Evolutionary conservation across 1,140 invertebrate genomes (phyloP).

Genomic region (Xylocopa sonorina): DNA sequence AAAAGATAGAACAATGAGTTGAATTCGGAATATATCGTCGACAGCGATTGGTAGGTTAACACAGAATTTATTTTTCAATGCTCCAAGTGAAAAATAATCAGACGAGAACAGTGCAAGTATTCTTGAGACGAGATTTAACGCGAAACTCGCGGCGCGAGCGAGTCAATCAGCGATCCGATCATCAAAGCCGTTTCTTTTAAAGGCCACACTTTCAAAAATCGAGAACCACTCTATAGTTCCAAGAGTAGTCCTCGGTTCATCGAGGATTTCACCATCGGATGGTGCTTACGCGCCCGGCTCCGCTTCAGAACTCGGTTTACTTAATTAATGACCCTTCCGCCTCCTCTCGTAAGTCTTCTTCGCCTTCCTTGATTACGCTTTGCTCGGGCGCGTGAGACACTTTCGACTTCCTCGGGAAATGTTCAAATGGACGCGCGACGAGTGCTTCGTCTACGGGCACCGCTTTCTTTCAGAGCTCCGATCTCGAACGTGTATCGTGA

Average conservation of each 20-base stretch:
- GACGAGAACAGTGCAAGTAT: too few species aligned
- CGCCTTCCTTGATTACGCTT: conserved; percentile 60
- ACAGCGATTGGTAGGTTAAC: too few species aligned
- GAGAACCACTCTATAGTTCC: not conserved
- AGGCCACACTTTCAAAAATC: conserved; percentile 2
- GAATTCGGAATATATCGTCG: too few species aligned
- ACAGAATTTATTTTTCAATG: too few species aligned
- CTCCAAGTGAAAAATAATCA: too few species aligned
- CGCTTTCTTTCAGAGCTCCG: not conserved
- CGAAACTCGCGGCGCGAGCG: not conserved
- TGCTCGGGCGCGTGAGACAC: conserved; percentile 53
- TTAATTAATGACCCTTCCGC: conserved; percentile 59
- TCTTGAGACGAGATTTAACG: not conserved
- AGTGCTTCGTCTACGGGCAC: not conserved
- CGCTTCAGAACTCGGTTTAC: conserved; percentile 51
- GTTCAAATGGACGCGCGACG: conserved; percentile 39
- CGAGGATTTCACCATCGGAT: conserved; percentile 23
- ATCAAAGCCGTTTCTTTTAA: not conserved
- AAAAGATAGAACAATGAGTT: too few species aligned
- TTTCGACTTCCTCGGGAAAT: conserved; percentile 55
- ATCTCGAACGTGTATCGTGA: not conserved
- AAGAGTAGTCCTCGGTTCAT: conserved; percentile 35
- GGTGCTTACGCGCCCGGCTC: conserved; percentile 23
- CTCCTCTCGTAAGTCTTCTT: conserved; percentile 34
- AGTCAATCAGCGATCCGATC: not conserved